Conservation (phyloP, 92 coral and sea anemone genomes). For the Porites rus region DNA sequence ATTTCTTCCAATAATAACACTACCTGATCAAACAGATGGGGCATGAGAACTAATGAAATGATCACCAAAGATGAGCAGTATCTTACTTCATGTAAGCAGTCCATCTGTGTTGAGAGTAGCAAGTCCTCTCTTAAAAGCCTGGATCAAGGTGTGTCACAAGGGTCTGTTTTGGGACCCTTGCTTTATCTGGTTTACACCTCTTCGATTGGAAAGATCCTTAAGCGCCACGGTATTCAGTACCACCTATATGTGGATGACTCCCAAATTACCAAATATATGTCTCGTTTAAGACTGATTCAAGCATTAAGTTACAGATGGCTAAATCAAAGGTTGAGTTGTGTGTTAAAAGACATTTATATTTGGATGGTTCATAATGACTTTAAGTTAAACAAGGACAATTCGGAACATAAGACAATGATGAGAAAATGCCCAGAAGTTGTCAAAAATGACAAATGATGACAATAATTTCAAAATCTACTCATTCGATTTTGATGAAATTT, state of each 20-base stretch:
- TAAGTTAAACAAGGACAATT: constrained; percentile 37
- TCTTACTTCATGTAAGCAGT: constrained; percentile 10
- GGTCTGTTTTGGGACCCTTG: neutral
- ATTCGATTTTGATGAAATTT: too few relatives aligned
- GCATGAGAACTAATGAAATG: too few relatives aligned
- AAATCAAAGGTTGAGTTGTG: constrained; percentile 19
- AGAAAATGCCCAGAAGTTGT: too few relatives aligned
- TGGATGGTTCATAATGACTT: constrained; percentile 41
- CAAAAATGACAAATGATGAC: too few relatives aligned
- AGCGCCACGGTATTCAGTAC: neutral
- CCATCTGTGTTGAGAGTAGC: neutral
- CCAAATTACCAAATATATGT: neutral
- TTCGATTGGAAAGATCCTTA: neutral
- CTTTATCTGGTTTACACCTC: constrained; percentile 2
- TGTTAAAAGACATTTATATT: constrained; percentile 20
- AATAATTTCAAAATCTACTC: too few relatives aligned
- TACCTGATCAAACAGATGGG: too few relatives aligned
- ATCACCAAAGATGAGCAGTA: neutral
- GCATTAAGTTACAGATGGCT: neutral
- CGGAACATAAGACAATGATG: neutral
- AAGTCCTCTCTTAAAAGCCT: neutral
- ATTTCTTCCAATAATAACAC: too few relatives aligned
- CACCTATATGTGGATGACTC: constrained; percentile 1
- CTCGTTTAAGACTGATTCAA: neutral
- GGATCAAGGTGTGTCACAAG: neutral